These are phyloP conservation scores for Pocillopora damicornis DNA, from an alignment of 64 coral and sea anemone species.

Conservation along the genomic window DNA sequence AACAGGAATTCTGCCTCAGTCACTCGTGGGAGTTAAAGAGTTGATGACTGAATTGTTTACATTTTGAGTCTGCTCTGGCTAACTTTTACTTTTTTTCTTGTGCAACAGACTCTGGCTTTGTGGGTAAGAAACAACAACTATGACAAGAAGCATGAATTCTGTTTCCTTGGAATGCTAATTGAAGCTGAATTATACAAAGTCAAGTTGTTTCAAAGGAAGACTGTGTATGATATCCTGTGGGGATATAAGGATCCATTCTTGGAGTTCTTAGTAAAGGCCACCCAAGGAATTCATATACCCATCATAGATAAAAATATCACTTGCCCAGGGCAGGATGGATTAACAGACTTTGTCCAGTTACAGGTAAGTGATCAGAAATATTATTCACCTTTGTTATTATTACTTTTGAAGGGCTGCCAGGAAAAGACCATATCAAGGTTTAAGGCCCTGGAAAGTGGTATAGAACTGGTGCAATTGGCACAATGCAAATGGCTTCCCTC, in stretches of 20 bases:
- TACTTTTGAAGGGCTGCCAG: no score
- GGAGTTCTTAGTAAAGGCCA: neutral
- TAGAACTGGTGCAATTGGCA: no score
- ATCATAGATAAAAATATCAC: neutral
- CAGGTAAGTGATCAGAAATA: slow-evolving; percentile 43
- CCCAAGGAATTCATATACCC: neutral
- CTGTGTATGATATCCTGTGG: slow-evolving; percentile 68
- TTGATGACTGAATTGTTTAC: no score
- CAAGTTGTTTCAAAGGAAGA: slow-evolving; percentile 64
- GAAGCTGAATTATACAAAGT: neutral
- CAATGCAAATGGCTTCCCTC: no score
- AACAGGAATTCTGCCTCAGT: no score
- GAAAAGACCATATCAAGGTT: no score
- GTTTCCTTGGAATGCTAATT: slow-evolving; percentile 8
- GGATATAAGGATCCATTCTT: slow-evolving; percentile 66
- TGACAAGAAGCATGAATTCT: neutral
- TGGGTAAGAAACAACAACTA: slow-evolving; percentile 30
- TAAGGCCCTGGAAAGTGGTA: no score
- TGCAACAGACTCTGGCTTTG: slow-evolving; percentile 24
- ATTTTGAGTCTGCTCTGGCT: no score
- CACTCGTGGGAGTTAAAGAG: no score
- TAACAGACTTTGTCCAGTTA: slow-evolving; percentile 59
- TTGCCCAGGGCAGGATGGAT: slow-evolving; percentile 48
- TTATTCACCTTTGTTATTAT: no score
- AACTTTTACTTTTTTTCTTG: neutral